These are phyloP conservation scores for Callopanchax toddi DNA, from an alignment of 2,113 vertebrate species.

Conservation along the genomic window DNA sequence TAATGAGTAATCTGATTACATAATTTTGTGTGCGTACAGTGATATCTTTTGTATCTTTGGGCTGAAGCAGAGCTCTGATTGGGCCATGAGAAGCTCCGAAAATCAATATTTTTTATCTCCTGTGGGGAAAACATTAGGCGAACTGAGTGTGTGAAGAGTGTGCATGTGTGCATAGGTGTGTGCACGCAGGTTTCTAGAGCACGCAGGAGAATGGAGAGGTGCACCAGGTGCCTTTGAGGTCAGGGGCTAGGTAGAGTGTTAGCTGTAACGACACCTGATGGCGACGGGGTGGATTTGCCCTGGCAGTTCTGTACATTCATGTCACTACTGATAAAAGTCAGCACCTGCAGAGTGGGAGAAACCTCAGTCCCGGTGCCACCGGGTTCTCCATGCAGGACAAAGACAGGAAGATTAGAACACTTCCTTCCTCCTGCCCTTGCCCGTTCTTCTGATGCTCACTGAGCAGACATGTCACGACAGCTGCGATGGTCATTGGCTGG, in stretches of 20 bases:
- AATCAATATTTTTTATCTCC: conserved; percentile 10
- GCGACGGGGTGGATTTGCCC: conserved; percentile 66
- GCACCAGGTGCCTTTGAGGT: conserved; percentile 68
- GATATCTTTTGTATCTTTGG: conserved; percentile 3
- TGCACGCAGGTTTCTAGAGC: conserved; percentile 48
- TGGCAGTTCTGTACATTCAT: conserved; percentile 77
- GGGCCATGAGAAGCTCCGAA: conserved; percentile 1
- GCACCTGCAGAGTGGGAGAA: conserved; percentile 60
- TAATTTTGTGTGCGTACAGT: not conserved
- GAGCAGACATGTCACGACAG: conserved; percentile 65
- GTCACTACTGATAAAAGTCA: conserved; percentile 76
- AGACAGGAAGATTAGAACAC: conserved; percentile 53
- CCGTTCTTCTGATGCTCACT: conserved; percentile 57
- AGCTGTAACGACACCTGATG: conserved; percentile 77
- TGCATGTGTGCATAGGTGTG: conserved; percentile 34
- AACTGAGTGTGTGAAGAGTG: conserved; percentile 14
- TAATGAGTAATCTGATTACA: conserved; percentile 9
- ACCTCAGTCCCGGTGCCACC: conserved; percentile 49
- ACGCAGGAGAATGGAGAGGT: conserved; percentile 53
- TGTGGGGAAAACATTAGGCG: conserved; percentile 18
- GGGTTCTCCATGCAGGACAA: conserved; percentile 58
- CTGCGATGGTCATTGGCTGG: conserved; percentile 50
- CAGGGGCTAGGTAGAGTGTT: conserved; percentile 74
- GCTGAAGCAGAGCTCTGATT: conserved; percentile 4
- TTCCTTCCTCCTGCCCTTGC: conserved; percentile 68